Percentiles rank a stretch among this genome's conserved stretches.
Evolutionary conservation across 1,140 invertebrate species (phyloP).

Genomic region (Episyrphus balteatus): DNA sequence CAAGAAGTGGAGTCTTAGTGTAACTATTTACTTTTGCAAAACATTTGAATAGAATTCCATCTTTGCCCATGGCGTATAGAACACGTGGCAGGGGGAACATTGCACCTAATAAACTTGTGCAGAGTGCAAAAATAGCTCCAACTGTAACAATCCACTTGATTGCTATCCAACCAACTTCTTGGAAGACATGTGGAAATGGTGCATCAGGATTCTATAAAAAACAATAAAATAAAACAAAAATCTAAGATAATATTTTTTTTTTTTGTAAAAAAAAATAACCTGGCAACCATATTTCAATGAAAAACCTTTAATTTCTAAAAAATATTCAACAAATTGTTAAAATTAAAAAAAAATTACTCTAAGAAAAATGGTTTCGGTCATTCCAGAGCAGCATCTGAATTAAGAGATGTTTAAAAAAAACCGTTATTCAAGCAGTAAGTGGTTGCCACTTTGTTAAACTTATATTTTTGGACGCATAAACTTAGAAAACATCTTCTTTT

Average conservation of each 20-base stretch:
- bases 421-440: no score
- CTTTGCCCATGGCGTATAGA: constrained; percentile 75
- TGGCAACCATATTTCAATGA: no score
- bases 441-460: no score
- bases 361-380: no score
- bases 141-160: constrained; percentile 65
- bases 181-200: constrained; percentile 70
- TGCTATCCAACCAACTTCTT: constrained; percentile 52
- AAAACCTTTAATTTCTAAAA: no score
- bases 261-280: neutral
- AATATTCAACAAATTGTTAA: no score
- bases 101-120: constrained; percentile 63
- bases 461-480: no score
- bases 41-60: constrained; percentile 66
- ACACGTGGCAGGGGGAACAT: constrained; percentile 78
- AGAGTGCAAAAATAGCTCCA: constrained; percentile 64
- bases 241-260: neutral
- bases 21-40: constrained; percentile 53
- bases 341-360: no score
- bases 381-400: no score
- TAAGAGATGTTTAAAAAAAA: no score
- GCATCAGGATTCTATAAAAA: constrained; percentile 61
- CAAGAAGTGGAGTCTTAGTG: constrained; percentile 67
- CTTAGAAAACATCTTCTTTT: no score
- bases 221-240: constrained; percentile 12